phyloP scores from a whole-genome alignment of 2,113 vertebrate species.

The Chrysemys picta region DNA sequence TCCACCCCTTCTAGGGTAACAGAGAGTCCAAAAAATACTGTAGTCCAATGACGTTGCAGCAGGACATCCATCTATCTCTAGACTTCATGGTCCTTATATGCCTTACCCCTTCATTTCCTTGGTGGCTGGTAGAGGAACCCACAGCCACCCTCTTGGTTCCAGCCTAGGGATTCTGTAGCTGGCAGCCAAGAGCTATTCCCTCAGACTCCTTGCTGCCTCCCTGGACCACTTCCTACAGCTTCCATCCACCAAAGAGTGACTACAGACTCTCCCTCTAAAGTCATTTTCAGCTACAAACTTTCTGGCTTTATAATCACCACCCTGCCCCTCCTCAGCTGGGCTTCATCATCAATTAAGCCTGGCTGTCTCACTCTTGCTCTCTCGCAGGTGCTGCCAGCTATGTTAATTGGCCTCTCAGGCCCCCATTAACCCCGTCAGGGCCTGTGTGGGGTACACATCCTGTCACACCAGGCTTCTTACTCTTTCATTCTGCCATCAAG shows the following conservation, averaged over 20 bases:
- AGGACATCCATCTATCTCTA: not conserved
- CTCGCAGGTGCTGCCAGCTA: not conserved
- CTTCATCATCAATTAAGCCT: not conserved
- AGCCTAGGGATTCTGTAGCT: not conserved
- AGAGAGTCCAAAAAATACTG: not conserved
- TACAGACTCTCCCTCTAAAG: not conserved
- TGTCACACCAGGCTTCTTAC: not conserved
- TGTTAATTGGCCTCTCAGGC: not conserved
- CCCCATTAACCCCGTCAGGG: not conserved
- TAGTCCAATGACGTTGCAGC: not conserved
- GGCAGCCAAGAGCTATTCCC: not conserved
- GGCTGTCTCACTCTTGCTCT: not conserved
- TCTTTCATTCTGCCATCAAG: not conserved
- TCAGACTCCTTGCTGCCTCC: not conserved
- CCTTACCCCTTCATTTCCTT: not conserved
- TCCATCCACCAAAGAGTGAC: not conserved
- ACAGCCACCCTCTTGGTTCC: not conserved
- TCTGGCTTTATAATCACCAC: not conserved
- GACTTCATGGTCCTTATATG: not conserved
- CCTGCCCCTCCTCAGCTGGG: not conserved
- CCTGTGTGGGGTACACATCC: not conserved
- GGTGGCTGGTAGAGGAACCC: not conserved
- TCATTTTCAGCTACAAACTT: not conserved
- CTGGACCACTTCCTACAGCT: not conserved
- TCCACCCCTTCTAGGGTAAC: not conserved